Conservation (phyloP, 2,797 vertebrate genomes). For the Austrolebias charrua region DNA sequence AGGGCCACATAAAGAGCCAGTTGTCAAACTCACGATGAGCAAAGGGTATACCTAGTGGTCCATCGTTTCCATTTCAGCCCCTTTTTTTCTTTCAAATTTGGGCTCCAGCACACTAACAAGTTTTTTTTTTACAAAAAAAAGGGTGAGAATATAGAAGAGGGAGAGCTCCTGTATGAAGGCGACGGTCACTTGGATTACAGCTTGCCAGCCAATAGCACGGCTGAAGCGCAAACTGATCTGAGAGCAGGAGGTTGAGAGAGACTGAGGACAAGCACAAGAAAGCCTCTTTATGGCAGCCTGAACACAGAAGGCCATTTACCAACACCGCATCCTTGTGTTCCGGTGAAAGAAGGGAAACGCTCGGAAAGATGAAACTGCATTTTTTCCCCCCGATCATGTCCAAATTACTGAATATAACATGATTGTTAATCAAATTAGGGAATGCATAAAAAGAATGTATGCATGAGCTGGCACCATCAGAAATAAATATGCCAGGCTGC, state of each 20-base stretch:
- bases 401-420: slow-evolving; percentile 33
- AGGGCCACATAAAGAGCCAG: slow-evolving; percentile 79
- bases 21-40: slow-evolving; percentile 70
- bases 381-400: slow-evolving; percentile 24
- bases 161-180: slow-evolving; percentile 56
- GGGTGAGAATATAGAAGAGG: neutral
- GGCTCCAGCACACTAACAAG: slow-evolving; percentile 30
- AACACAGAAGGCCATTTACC: slow-evolving; percentile 78
- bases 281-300: slow-evolving; percentile 71
- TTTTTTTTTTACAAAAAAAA: neutral
- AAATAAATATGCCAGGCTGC: slow-evolving; percentile 53
- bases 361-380: slow-evolving; percentile 16
- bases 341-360: slow-evolving; percentile 48
- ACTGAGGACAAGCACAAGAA: slow-evolving; percentile 65
- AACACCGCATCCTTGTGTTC: slow-evolving; percentile 62
- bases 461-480: slow-evolving; percentile 51
- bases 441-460: slow-evolving; percentile 52
- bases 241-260: slow-evolving; percentile 54
- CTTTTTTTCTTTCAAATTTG: slow-evolving; percentile 25
- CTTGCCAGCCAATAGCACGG: slow-evolving; percentile 63
- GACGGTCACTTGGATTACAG: slow-evolving; percentile 70
- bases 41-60: slow-evolving; percentile 59
- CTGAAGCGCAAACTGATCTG: slow-evolving; percentile 50
- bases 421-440: slow-evolving; percentile 37
- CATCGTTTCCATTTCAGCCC: slow-evolving; percentile 58